Evolutionary conservation across 2,888 invertebrate species (phyloP), one percentile per base, ranked within the genome.

Genomic region (Azorinus chamasolen): DNA sequence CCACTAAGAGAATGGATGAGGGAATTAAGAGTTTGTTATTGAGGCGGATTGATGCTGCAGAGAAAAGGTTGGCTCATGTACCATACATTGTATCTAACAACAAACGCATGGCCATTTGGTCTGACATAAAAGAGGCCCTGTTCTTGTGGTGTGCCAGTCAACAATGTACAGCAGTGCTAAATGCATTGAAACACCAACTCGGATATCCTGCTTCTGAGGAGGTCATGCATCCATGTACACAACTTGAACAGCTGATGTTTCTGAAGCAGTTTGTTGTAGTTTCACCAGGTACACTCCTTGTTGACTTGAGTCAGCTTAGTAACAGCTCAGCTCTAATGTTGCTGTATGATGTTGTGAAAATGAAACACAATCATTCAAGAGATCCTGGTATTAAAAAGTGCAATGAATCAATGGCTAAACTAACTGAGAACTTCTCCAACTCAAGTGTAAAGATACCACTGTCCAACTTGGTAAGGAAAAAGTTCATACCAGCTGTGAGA

Each of bases 91-190:
- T 57, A 22, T 59, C 71, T 1, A 63, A 66, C 22, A 54, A 59
- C 16, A 48, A 62, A 32, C 62, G 61, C 20, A 79, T 88, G 78
- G 83, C 79, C 0, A 73, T 79, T 12, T 87, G 88, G 86, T 76
- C 84, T 0, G 86, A 87, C 62, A 48, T 88, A 3, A 83, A 79
- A 41, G 88, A 88, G 62, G 61, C 81, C 0, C 57, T 86, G 12
- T 84, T 88, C 24, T 74, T 86, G 2, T 75, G 79, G 39, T 88
- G 88, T 46, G 63, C 81, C 8, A 69, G 78, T 57, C 58, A 66
- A 6, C 27, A 59, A 1, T 88, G 88, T 61, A 55, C 69, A 32
- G 79, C 85, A n/a, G 85, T 88, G 14, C 55, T 86, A 22, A 73
- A 71, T 24, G 83, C 79, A 0, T 50, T 88, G 48, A 86, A 86